These are phyloP conservation scores for Nemotelus nigrinus DNA, from an alignment of 2,888 invertebrate species.

Conservation along the genomic window DNA sequence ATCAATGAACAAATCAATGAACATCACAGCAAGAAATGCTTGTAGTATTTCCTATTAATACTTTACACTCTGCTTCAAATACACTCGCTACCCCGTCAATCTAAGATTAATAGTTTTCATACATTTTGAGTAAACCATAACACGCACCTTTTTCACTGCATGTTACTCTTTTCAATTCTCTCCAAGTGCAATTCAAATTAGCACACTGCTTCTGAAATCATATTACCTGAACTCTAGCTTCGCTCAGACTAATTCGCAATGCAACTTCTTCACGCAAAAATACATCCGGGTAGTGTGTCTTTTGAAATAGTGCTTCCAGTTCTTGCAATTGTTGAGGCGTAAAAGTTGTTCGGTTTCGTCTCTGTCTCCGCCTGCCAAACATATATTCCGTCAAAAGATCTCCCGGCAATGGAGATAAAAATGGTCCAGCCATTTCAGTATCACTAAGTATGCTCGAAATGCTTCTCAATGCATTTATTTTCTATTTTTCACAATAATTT, in stretches of 20 bases:
- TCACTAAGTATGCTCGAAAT: constrained; percentile 9
- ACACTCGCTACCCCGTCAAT: no score
- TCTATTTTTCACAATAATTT: neutral
- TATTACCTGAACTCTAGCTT: constrained; percentile 84
- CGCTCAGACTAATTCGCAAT: constrained; percentile 87
- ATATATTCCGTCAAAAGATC: constrained; percentile 92
- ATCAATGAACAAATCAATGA: no score
- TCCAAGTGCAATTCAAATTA: neutral
- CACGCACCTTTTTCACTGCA: no score
- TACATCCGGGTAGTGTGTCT: constrained; percentile 95
- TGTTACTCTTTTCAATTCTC: no score
- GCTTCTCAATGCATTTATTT: neutral
- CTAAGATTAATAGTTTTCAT: no score
- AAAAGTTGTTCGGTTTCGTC: constrained; percentile 92
- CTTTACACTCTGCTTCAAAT: no score
- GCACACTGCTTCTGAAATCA: neutral
- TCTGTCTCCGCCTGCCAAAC: constrained; percentile 88
- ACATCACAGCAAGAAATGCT: no score
- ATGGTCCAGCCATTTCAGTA: constrained; percentile 81
- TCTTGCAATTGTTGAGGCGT: constrained; percentile 93
- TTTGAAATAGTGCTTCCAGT: constrained; percentile 89
- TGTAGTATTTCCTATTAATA: no score
- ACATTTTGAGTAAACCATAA: no score
- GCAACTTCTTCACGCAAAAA: constrained; percentile 86
- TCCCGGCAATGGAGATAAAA: constrained; percentile 84